phyloP scores from a whole-genome alignment of 2,797 vertebrate species.

The Lacerta agilis region DNA sequence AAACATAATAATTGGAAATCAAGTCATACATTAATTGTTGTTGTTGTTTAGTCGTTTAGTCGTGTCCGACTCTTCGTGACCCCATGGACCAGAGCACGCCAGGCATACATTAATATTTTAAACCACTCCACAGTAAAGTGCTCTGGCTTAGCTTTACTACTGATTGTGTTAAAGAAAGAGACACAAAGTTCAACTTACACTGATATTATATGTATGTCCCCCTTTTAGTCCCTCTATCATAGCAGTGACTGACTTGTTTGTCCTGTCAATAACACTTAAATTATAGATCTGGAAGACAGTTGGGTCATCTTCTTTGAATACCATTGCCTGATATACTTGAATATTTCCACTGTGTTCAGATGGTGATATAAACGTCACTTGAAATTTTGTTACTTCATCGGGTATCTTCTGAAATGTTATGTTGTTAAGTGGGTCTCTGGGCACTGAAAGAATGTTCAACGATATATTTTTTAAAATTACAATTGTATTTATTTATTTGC shows the following conservation, averaged over 20 bases:
- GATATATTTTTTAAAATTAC: constrained; percentile 21
- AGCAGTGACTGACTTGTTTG: constrained; percentile 84
- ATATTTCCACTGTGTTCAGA: constrained; percentile 93
- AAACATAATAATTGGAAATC: background rate
- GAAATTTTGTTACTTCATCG: constrained; percentile 89
- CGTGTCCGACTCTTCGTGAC: no score
- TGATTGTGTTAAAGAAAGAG: constrained; percentile 26
- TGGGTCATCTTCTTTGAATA: constrained; percentile 86
- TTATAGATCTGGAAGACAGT: constrained; percentile 81
- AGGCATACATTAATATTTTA: background rate
- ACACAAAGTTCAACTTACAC: constrained; percentile 76
- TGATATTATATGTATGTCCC: constrained; percentile 92
- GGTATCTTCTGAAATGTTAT: constrained; percentile 88
- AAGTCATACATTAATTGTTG: background rate
- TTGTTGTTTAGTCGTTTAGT: no score
- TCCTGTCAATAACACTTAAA: constrained; percentile 81
- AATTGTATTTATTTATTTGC: background rate
- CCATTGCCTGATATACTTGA: constrained; percentile 86
- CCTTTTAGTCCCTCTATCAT: constrained; percentile 93
- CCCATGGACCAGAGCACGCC: no score
- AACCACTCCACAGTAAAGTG: background rate
- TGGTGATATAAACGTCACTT: constrained; percentile 90
- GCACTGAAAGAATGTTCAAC: constrained; percentile 81
- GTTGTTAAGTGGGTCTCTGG: constrained; percentile 93
- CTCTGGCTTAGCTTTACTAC: background rate